Conservation (phyloP, 2,113 vertebrate genomes). For the Tapirus terrestris region DNA sequence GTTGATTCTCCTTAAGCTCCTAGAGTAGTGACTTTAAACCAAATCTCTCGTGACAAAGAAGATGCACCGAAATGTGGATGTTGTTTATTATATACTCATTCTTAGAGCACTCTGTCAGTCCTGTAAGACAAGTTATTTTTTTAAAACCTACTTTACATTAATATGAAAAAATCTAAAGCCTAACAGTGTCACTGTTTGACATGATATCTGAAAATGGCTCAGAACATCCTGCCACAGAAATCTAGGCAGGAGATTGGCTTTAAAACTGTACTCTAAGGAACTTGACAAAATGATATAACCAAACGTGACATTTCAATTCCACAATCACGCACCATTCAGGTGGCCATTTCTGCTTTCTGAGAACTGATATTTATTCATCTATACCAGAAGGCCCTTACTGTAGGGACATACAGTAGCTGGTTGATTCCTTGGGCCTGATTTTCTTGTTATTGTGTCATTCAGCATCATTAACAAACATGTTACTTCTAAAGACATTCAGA, state of each 20-base stretch:
- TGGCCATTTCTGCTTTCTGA: background rate
- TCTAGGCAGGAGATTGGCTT: conserved; percentile 9
- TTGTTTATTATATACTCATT: background rate
- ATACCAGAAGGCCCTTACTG: background rate
- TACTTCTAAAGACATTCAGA: conserved; percentile 19
- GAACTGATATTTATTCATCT: background rate
- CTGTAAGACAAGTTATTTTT: background rate
- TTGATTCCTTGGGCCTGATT: background rate
- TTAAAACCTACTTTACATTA: background rate
- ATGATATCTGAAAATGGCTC: conserved; percentile 38
- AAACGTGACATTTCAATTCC: conserved; percentile 63
- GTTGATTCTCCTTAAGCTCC: background rate
- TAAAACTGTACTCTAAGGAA: background rate
- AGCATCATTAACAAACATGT: conserved; percentile 4
- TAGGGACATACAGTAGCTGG: background rate
- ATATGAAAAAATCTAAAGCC: background rate
- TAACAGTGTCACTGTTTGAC: conserved; percentile 34
- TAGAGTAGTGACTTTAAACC: background rate
- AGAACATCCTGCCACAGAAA: background rate
- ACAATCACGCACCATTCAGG: background rate
- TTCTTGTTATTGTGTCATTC: background rate
- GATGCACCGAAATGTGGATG: background rate
- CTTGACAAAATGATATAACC: conserved; percentile 39
- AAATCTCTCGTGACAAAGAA: background rate
- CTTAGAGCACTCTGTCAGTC: background rate